Base-by-base conservation (phyloP, 2,113 vertebrate genomes). In the Hydrolagus affinis region DNA sequence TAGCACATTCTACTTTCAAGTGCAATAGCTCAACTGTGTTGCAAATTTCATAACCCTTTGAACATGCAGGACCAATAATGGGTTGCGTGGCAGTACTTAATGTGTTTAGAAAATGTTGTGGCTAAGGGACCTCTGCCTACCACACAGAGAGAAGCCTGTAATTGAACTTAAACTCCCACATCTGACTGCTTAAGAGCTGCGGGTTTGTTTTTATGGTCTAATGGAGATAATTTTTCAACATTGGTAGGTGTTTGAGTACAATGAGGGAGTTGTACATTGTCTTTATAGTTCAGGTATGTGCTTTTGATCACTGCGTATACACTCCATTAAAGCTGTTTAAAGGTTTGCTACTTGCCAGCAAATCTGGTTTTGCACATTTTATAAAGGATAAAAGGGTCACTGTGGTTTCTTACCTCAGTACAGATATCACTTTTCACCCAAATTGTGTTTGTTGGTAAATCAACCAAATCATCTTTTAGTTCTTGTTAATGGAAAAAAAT, bases 401-500 rank as follows among this genome's bases (percentile, higher is more conserved):
- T 89, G 87, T 89, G 85, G 87, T 86, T 88, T 88, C 87, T 73
- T 90, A 90, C 88, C 86, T 87, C 83, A 86, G 30, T 25, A 70
- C 87, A 89, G 88, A 88, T 89, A 91, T 91, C 89, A 90, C 86
- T 89, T 92, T 92, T 90, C 90, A 91, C 88, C 57, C 90, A 68
- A 83, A 89, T 90, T 91, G 88, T 89, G 88, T 88, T 90, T 90
- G 89, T 88, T 89, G 91, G 88, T 90, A 92, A 91, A 92, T 90
- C 89, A 90, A 91, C 91, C 91, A 90, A 89, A 90, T 92, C 88
- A 89, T 89, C 92, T 89, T 89, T 88, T 70, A 57, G 86, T 90
- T 89, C 83, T 88, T 88, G 88, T 91, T 89, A 88, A 92, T 92
- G 89, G 89, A 86, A 86, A 87, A 90, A 89, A 90, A 89, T 89